phyloP scores from a whole-genome alignment of 2,113 vertebrate species.

The Peromyscus polionotus region DNA sequence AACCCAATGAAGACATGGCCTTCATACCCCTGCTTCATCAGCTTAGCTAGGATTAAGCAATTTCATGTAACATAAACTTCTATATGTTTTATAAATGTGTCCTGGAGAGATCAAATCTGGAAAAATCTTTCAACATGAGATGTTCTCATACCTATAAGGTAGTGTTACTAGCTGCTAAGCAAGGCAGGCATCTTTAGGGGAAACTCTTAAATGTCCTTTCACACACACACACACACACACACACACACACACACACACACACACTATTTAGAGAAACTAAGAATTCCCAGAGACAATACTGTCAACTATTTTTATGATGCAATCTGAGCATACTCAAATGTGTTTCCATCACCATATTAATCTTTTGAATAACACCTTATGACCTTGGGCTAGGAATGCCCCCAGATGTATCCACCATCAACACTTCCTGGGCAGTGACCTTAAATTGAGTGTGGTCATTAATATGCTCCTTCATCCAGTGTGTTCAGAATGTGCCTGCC shows the following conservation, averaged over 20 bases:
- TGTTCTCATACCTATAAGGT: not conserved
- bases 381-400: not conserved
- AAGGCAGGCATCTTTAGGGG: not conserved
- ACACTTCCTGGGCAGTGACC: not conserved
- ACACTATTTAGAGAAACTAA: not conserved
- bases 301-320: not conserved
- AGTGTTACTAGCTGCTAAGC: not conserved
- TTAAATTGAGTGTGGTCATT: not conserved
- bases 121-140: not conserved
- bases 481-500: not conserved
- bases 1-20: not conserved
- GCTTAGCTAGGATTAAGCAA: not conserved
- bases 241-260: too few relatives aligned
- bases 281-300: not conserved
- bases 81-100: not conserved
- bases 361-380: not conserved
- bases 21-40: not conserved
- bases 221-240: too few relatives aligned
- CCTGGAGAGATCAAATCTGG: not conserved
- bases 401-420: not conserved
- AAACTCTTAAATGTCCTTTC: not conserved
- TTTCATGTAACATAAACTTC: not conserved
- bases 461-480: not conserved
- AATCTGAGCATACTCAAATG: not conserved
- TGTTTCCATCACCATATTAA: not conserved